Base-by-base conservation (phyloP, 2,888 invertebrate genomes). In the Dynastes tityus region DNA sequence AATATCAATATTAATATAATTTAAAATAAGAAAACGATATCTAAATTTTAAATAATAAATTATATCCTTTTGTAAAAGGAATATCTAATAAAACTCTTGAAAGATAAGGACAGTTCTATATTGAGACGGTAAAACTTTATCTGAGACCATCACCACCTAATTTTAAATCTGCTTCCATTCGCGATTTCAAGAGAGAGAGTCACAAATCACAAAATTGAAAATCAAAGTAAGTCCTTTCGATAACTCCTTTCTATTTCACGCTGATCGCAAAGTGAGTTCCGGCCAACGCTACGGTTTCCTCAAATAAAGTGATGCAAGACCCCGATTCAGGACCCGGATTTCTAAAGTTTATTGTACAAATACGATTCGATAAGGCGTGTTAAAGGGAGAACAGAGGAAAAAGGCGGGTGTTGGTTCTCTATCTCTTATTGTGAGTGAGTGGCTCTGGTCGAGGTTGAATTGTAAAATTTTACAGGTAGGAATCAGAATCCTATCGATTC, bases 311-410 rank as follows among this genome's bases (percentile, higher is more conserved):
- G 65, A 65, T 53, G 55, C 45, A 22, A 67, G 68, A 68, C 68
- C 68, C 51, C 68, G 68, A 68, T 68, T 68, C 51, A 51, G 68
- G 51, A 68, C 68, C 68, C 68, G 51, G 68, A 68, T 68, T 68
- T 68, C 68, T 68, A 22, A 27, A 51, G 51, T 81, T 81, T 81
- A 83, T 84, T 81, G 83, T 83, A 83, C 83, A 83, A 83, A 83
- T 83, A 82, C 84, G 83, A 83, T 84, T 81, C 81, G 74, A 68
- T 78, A 81, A 80, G 80, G 79, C 75, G 79, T 75, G 79, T 80
- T 70, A 76, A 78, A 79, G 78, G 77, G 16, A 71, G 71, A 40
- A 55, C 22, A 68, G 27, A 74, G 61, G 61, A 51, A 32, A 63
- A 68, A 68, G 32, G 51, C 68, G 49, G 65, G 68, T 51, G 16